Conservation (phyloP, 1,140 invertebrate genomes). For the Halyomorpha halys region DNA sequence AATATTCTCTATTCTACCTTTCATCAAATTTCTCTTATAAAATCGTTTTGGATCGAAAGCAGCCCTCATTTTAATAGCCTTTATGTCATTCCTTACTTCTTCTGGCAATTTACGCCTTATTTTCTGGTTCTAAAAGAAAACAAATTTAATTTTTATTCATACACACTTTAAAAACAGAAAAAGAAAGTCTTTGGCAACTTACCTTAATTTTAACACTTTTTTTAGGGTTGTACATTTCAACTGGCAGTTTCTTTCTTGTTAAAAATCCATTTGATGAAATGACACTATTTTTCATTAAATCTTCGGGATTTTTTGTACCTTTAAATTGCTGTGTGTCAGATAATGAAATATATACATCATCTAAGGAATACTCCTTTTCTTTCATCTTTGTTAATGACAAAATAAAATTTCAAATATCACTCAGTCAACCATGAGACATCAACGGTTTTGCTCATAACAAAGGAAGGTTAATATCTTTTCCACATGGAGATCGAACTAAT, state of each 20-base stretch:
- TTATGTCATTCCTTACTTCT: slow-evolving; percentile 74
- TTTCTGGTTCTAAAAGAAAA: background rate
- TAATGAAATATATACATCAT: slow-evolving; percentile 8
- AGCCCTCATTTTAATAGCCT: slow-evolving; percentile 84
- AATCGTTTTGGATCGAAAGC: slow-evolving; percentile 84
- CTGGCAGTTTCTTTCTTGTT: background rate
- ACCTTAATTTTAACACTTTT: too few species aligned
- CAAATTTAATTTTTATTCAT: too few species aligned
- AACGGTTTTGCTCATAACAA: too few species aligned
- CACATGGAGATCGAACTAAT: too few species aligned
- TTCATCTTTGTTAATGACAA: background rate
- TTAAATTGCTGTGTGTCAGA: too few species aligned
- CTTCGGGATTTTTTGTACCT: background rate
- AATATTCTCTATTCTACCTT: slow-evolving; percentile 83
- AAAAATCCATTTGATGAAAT: background rate
- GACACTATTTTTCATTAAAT: slow-evolving; percentile 1
- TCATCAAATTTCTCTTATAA: slow-evolving; percentile 85
- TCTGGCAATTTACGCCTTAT: slow-evolving; percentile 59
- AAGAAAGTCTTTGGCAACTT: too few species aligned
- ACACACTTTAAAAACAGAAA: too few species aligned
- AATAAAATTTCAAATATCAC: background rate
- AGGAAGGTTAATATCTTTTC: too few species aligned
- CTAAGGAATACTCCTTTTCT: background rate
- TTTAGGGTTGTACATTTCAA: too few species aligned
- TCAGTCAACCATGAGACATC: too few species aligned